Evolutionary conservation across 1,140 invertebrate species (phyloP), one percentile per base, ranked within the genome.

Genomic region (Odontomachus brunneus): DNA sequence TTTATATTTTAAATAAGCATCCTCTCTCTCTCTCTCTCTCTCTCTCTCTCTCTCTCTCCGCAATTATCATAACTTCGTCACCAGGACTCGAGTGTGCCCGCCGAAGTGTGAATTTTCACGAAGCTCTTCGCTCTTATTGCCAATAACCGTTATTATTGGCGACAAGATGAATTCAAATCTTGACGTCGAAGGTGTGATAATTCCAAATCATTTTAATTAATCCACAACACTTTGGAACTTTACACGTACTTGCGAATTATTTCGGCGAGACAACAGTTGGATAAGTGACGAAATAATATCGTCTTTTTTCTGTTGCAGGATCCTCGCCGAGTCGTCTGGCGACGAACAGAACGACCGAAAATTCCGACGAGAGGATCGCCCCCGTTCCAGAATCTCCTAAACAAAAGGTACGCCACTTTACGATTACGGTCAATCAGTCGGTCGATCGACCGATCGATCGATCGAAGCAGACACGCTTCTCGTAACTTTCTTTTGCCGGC

Each of bases 351-450:
- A 93, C 95, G 24, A 91, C 94, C 19, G 92, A 94, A 67, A 92
- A 89, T 12, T 88, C 94, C n/a, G 94, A 94, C 53, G 93, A 94
- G 62, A 90, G 91, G 87, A 93, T 95, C 67, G 89, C 94, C 72
- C 92, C 92, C 91, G 88, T 95, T 90, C 62, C 95, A 89, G 89
- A 93, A 90, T 87, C 95, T 92, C 81, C 94, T 89, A 87, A 95
- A 93, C 88, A 95, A 94, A 96, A 95, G 95, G 95, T 96, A 95
- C 51, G 38, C 38, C 48, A 75, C 15, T 26, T 33, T 74, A 44
- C 38, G 17, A 69, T 71, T 29, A 76, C 44, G 60, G 49, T 62
- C 4, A 22, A 26, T 44, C 11, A 11, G 38, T 44, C 17, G 17
- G 44, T 81, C 62, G 48, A 29, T 84, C 55, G 55, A 63, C 29